Evolutionary conservation across 2,113 vertebrate genomes (phyloP).

Genomic region (Tympanuchus pallidicinctus): DNA sequence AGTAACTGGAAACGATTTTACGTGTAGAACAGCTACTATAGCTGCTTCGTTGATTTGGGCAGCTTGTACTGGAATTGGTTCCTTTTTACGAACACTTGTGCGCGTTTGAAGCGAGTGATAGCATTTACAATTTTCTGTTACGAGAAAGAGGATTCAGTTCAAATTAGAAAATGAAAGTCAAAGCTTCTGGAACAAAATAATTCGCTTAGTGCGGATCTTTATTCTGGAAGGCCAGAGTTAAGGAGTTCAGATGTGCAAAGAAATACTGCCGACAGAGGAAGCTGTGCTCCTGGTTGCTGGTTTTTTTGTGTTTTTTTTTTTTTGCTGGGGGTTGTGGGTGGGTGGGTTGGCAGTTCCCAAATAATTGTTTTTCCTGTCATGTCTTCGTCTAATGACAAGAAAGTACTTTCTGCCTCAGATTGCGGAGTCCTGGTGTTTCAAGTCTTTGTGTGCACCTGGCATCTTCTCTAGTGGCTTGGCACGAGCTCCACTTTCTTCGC

Average conservation of each 20-base stretch:
- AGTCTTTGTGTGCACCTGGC: fast-evolving
- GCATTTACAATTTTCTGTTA: neutral
- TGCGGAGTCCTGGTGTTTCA: neutral
- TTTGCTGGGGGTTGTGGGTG: neutral
- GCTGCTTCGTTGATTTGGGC: neutral
- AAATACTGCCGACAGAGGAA: neutral
- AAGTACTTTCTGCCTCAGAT: neutral
- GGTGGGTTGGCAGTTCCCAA: neutral
- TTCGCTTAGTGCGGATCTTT: neutral
- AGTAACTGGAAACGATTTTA: neutral
- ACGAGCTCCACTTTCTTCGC: neutral
- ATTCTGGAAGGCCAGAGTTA: neutral
- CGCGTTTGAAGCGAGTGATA: neutral
- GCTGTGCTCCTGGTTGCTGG: neutral
- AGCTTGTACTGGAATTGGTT: neutral
- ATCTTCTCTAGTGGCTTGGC: neutral
- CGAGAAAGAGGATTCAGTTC: neutral
- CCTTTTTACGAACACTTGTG: neutral
- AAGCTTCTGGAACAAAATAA: neutral
- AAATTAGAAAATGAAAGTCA: neutral
- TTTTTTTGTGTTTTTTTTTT: too few species aligned
- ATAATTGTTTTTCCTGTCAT: neutral
- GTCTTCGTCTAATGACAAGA: neutral
- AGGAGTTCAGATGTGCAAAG: neutral
- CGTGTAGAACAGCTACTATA: neutral